Evolutionary conservation across 1,140 invertebrate genomes (phyloP).

Genomic region (Anthonomus grandis): DNA sequence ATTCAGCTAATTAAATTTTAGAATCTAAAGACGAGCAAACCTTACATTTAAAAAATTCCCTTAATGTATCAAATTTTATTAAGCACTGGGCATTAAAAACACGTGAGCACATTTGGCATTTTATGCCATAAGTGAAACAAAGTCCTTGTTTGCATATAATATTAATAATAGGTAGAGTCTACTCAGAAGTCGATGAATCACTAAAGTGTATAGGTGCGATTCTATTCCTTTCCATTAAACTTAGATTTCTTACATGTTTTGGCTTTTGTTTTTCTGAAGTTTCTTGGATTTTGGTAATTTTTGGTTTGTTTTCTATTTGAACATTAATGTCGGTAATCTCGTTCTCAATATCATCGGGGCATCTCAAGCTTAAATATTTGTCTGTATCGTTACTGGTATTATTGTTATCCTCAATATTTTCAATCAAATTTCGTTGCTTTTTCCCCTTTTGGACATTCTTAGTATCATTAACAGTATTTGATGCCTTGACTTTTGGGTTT

Average conservation of each 20-base stretch:
- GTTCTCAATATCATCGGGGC: neutral
- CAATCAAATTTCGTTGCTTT: neutral
- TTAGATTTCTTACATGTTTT: too few species aligned
- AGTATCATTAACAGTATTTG: neutral
- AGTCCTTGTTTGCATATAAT: neutral
- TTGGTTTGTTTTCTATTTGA: neutral
- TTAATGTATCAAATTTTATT: neutral
- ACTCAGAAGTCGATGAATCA: neutral
- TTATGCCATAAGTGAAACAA: neutral
- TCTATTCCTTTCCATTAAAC: neutral
- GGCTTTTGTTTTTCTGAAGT: neutral
- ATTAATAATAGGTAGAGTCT: neutral
- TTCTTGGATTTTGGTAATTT: neutral
- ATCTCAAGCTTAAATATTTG: neutral
- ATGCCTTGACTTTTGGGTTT: too few species aligned
- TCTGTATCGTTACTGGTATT: neutral
- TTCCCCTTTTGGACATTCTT: neutral
- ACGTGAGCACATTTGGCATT: neutral
- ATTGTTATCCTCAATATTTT: neutral
- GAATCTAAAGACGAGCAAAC: neutral
- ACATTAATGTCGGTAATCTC: neutral
- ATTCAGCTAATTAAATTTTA: neutral
- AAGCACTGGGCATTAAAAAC: neutral
- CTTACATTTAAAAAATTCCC: neutral
- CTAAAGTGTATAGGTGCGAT: neutral